These are phyloP conservation scores for Myzus persicae DNA, from an alignment of 1,140 invertebrate genomes.

Conservation along the genomic window DNA sequence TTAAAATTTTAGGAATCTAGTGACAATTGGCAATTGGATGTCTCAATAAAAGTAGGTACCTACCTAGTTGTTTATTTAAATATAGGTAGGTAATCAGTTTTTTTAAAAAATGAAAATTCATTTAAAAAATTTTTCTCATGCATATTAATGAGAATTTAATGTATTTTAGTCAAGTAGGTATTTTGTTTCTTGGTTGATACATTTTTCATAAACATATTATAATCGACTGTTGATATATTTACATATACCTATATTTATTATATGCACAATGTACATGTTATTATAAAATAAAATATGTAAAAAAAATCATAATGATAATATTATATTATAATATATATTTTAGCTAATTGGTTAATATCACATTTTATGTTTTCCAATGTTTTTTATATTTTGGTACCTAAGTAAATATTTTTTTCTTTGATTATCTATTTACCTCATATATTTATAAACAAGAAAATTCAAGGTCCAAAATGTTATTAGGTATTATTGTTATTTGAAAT, in stretches of 20 bases:
- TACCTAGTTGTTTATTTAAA: too few relatives aligned
- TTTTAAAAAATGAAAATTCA: background rate
- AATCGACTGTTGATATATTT: background rate
- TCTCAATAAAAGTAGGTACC: too few relatives aligned
- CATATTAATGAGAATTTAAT: background rate
- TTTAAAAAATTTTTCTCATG: background rate
- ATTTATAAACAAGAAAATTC: too few relatives aligned
- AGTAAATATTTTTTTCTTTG: background rate
- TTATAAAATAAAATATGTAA: background rate
- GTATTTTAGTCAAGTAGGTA: background rate
- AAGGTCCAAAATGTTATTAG: too few relatives aligned
- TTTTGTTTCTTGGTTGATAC: background rate
- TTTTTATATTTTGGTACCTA: background rate
- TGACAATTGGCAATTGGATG: too few relatives aligned
- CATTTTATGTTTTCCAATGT: background rate
- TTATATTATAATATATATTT: too few relatives aligned
- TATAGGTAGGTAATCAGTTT: background rate
- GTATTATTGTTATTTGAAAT: too few relatives aligned
- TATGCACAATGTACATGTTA: background rate
- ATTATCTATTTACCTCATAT: too few relatives aligned
- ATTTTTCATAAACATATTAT: background rate
- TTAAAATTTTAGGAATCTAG: too few relatives aligned
- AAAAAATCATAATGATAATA: background rate
- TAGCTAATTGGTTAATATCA: background rate
- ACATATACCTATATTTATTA: background rate